phyloP scores from a whole-genome alignment of 2,113 vertebrate genomes.

The Poeciliopsis prolifica region DNA sequence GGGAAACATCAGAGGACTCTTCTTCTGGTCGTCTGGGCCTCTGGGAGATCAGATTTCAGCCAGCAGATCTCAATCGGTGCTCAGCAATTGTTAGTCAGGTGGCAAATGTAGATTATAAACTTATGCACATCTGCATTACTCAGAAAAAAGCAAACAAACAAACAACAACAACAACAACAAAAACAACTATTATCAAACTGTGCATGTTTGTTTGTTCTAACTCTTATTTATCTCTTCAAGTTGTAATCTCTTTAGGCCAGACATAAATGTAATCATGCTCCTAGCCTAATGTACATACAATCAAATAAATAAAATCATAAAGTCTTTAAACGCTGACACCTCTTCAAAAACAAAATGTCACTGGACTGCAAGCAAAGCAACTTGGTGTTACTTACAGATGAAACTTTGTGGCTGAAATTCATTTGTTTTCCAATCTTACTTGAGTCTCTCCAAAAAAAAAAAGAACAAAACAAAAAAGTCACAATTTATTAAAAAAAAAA shows the following conservation, averaged over 20 bases:
- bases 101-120: neutral
- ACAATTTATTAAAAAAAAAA: neutral
- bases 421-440: neutral
- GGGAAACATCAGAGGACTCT: constrained; percentile 50
- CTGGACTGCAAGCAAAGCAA: too few species aligned
- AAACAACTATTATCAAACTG: neutral
- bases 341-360: neutral
- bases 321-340: neutral
- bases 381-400: neutral
- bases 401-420: neutral
- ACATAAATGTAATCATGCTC: neutral
- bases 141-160: neutral
- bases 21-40: constrained; percentile 30
- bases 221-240: neutral
- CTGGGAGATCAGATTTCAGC: constrained; percentile 55
- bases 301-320: neutral
- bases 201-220: neutral
- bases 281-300: neutral
- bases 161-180: too few species aligned
- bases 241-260: neutral
- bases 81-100: neutral
- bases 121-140: neutral
- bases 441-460: neutral
- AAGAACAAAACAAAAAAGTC: neutral
- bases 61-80: neutral